Evolutionary conservation across 2,888 invertebrate genomes (phyloP), one percentile per base, ranked within the genome.

Genomic region (Nemotelus nigrinus): DNA sequence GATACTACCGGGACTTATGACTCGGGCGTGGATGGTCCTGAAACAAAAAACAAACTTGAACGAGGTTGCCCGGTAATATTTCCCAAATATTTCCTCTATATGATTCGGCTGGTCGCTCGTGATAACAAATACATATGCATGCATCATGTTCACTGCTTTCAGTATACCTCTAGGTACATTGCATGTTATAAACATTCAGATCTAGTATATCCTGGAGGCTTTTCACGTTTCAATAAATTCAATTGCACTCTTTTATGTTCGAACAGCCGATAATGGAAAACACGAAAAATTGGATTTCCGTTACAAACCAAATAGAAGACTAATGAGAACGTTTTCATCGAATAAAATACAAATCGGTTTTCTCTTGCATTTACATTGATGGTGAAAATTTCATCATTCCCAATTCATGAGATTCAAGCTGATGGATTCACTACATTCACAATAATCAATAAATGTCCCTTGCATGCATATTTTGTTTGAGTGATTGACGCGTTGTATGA

Each of bases 171-270:
- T 25, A 25, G 25, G 25, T 25, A 25, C 25, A 25, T 25, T 25
- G 25, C 25, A 25, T 25, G 25, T 25, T 25, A 1, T 25, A 25
- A 25, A 25, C 25, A 25, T 25, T 43, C 41, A 60, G n/a, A 7
- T 60, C 7, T 43, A 25, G 41, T 60, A 41, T 41, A 60, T 60
- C 39, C 60, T 2, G 5, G 60, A 41, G 41, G 3, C 60, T 60
- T 39, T 60, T 60, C 60, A 60, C 60, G 60, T 60, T 60, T 41
- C 60, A 39, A 60, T 60, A 60, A 60, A 60, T 60, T 39, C 41
- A 60, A 60, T 60, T 39, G 60, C 2, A 60, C 3, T 39, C 7
- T 43, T 39, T 39, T 3, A 4, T 60, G 25, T n/a, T 4, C n/a
- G 58, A 25, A 4, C 4, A 25, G n/a, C 41, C 2, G 7, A 60